Percentiles rank a stretch among this genome's conserved stretches.
Evolutionary conservation across 2,113 vertebrate species (phyloP).

Genomic region (Aphelocoma coerulescens): DNA sequence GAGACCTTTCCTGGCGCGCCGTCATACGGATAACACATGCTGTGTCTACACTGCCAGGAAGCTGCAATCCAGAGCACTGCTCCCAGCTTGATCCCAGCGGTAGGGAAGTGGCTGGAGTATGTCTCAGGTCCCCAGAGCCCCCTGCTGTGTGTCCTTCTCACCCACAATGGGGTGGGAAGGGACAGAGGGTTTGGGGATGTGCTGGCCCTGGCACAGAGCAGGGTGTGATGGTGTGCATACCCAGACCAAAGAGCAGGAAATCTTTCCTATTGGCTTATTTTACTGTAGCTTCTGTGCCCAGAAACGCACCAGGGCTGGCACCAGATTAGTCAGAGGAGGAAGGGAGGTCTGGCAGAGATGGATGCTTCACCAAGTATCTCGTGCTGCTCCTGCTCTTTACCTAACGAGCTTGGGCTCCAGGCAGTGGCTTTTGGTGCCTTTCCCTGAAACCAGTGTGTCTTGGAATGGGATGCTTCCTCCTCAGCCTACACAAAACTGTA

Average conservation of each 20-base stretch:
- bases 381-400: neutral
- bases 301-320: neutral
- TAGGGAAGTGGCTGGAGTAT: neutral
- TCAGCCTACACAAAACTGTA: neutral
- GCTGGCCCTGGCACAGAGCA: fast-evolving
- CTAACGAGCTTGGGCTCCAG: neutral
- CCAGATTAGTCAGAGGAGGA: neutral
- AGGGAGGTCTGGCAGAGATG: neutral
- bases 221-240: neutral
- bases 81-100: neutral
- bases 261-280: neutral
- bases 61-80: slow-evolving; percentile 15
- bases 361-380: neutral
- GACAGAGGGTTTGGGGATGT: neutral
- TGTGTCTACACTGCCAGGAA: slow-evolving; percentile 25
- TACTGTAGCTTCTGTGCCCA: neutral
- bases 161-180: neutral
- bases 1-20: neutral
- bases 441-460: neutral
- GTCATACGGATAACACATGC: slow-evolving; percentile 43
- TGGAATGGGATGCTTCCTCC: neutral
- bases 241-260: neutral
- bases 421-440: neutral
- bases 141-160: neutral
- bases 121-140: neutral